phyloP scores from a whole-genome alignment of 2,888 invertebrate genomes.

The Hemithea aestivaria region DNA sequence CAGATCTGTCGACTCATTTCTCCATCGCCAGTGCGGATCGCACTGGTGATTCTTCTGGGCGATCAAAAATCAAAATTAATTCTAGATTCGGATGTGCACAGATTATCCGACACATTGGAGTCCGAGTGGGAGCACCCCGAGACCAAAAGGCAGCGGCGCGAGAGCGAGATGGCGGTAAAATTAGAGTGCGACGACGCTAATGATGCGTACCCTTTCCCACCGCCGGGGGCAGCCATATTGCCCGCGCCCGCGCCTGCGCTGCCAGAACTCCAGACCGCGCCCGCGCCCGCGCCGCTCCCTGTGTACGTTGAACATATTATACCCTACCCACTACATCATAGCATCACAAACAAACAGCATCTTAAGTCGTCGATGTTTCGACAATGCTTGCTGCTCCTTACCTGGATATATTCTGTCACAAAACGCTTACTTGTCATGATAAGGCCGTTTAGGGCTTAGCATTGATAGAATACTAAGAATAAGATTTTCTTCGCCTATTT shows the following conservation, averaged over 20 bases:
- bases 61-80: constrained; percentile 25
- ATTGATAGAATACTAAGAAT: no score
- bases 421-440: no score
- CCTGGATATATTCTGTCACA: no score
- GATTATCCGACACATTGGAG: constrained; percentile 68
- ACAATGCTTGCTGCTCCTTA: no score
- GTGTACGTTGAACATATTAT: constrained; percentile 40
- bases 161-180: constrained; percentile 83
- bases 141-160: constrained; percentile 76
- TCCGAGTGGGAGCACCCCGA: constrained; percentile 69
- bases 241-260: constrained; percentile 35
- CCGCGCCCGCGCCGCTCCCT: constrained; percentile 36
- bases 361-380: no score
- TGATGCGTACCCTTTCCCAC: constrained; percentile 83
- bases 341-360: no score
- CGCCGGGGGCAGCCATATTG: constrained; percentile 40
- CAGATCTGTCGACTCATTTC: no score
- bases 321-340: not conserved
- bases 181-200: constrained; percentile 85
- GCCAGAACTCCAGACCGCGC: constrained; percentile 44
- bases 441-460: no score
- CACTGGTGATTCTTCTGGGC: no score
- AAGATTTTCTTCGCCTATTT: no score
- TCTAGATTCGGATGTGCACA: constrained; percentile 51
- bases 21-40: no score